Conservation (phyloP, 2,888 invertebrate genomes). For the Stegana nigrithorax region DNA sequence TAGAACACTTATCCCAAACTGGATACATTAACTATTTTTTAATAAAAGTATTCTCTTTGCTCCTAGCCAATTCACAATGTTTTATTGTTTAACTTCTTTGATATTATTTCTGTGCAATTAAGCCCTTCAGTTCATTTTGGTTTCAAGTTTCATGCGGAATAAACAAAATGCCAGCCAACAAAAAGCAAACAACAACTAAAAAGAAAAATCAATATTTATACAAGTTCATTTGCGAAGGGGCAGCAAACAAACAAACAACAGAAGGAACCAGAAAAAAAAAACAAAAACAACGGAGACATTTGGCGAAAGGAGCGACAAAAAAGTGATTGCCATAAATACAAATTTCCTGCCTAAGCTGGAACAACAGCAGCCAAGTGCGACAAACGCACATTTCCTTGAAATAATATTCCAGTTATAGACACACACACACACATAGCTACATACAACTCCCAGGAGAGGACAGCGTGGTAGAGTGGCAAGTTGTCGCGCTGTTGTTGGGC, state of each 20-base stretch:
- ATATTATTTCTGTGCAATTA: no score
- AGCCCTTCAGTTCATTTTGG: no score
- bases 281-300: background rate
- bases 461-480: background rate
- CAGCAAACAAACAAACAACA: background rate
- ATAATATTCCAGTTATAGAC: background rate
- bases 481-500: background rate
- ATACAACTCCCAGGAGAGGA: background rate
- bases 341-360: conserved; percentile 12
- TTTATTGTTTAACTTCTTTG: no score
- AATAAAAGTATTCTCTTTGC: no score
- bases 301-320: background rate
- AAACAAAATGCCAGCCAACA: background rate
- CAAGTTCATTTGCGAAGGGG: background rate
- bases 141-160: no score
- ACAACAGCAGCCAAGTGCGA: conserved; percentile 2
- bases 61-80: no score
- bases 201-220: background rate
- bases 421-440: background rate
- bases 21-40: no score
- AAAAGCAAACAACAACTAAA: background rate
- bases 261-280: background rate
- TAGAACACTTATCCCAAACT: no score
- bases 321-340: conserved; percentile 13
- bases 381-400: background rate